A percentile compares a stretch with the other conserved stretches of the same genome.
Conservation (phyloP, 2,888 invertebrate genomes). For the Andrena marginata region DNA sequence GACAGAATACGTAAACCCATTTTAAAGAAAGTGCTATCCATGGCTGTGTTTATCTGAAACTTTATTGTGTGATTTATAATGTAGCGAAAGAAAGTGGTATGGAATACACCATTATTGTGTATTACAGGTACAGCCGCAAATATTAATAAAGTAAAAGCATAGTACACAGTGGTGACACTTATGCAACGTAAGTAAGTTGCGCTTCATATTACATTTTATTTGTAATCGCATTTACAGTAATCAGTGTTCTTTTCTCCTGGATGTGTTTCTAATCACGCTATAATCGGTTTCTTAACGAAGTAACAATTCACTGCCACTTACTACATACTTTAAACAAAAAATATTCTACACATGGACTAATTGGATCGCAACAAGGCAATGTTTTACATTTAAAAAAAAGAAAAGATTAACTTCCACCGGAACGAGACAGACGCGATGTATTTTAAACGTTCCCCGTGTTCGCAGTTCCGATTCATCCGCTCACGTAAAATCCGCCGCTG, state of each 20-base stretch:
- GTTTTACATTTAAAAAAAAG: neutral
- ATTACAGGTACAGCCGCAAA: conserved; percentile 84
- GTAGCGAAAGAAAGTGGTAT: conserved; percentile 59
- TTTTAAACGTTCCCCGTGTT: conserved; percentile 37
- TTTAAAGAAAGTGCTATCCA: conserved; percentile 8
- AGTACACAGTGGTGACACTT: conserved; percentile 82
- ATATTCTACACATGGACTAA: conserved; percentile 39
- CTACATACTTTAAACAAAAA: conserved; percentile 9
- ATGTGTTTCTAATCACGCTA: conserved; percentile 14
- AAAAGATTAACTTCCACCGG: neutral
- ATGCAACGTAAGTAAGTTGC: conserved; percentile 83
- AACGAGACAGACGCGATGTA: conserved; percentile 11
- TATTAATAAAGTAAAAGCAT: conserved; percentile 82
- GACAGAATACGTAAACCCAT: neutral
- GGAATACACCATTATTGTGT: conserved; percentile 81
- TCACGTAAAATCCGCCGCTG: conserved; percentile 34
- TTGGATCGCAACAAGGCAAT: conserved; percentile 9
- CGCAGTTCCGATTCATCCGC: conserved; percentile 57
- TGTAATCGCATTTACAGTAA: conserved; percentile 42
- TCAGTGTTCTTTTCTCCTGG: conserved; percentile 23
- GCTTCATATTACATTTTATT: conserved; percentile 66
- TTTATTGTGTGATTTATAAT: conserved; percentile 33
- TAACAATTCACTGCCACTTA: conserved; percentile 19
- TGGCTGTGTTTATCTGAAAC: conserved; percentile 17
- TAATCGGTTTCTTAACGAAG: conserved; percentile 13